phyloP scores from a whole-genome alignment of 1,140 invertebrate genomes.

The Latrodectus geometricus region DNA sequence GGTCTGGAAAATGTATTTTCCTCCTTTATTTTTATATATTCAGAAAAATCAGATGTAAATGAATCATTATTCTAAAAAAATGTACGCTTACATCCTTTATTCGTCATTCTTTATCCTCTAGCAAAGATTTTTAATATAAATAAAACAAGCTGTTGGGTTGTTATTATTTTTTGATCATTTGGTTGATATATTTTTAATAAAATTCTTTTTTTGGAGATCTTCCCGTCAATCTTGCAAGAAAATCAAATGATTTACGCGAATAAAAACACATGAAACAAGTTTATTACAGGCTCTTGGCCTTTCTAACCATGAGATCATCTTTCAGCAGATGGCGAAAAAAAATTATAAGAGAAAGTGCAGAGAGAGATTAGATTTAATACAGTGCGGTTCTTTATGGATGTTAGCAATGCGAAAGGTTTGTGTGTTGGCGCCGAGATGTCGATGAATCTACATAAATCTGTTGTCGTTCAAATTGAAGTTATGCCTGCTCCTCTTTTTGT shows the following conservation, averaged over 20 bases:
- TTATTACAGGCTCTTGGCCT: conserved; percentile 43
- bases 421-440: conserved; percentile 6
- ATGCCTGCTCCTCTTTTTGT: conserved; percentile 1
- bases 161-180: neutral
- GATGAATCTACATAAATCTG: conserved; percentile 41
- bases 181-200: neutral
- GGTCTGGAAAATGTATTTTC: too few species aligned
- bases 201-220: neutral
- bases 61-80: too few species aligned
- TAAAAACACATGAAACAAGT: conserved; percentile 19
- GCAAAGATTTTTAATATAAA: neutral
- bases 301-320: neutral
- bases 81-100: too few species aligned
- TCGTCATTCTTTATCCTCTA: too few species aligned
- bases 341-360: neutral
- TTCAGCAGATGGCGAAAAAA: neutral
- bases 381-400: conserved; percentile 16
- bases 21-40: too few species aligned
- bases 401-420: neutral
- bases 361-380: neutral
- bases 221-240: neutral
- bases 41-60: too few species aligned
- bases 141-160: neutral
- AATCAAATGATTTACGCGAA: neutral
- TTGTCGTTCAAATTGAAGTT: conserved; percentile 10